phyloP scores from a whole-genome alignment of 2,888 invertebrate species.

The Meteorus cinctellus region DNA sequence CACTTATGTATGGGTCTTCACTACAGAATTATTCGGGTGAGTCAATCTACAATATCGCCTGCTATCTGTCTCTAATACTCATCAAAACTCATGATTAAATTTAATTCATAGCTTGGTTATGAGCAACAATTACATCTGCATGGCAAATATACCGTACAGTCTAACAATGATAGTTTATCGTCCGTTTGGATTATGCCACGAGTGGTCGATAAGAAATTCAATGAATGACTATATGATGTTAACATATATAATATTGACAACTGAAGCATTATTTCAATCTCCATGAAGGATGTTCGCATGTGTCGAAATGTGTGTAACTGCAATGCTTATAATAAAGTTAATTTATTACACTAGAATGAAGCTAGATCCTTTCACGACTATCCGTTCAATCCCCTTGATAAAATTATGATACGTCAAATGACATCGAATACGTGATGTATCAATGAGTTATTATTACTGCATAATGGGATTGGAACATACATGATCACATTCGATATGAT shows the following conservation, averaged over 20 bases:
- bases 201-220: conserved; percentile 55
- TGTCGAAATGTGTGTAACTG: background rate
- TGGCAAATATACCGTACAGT: conserved; percentile 57
- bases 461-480: conserved; percentile 7
- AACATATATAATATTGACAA: conserved; percentile 56
- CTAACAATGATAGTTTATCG: conserved; percentile 53
- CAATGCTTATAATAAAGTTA: background rate
- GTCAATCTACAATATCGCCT: background rate
- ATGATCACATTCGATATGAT: background rate
- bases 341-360: background rate
- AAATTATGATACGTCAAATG: background rate
- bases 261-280: conserved; percentile 57
- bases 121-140: conserved; percentile 54
- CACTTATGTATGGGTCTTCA: conserved; percentile 53
- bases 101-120: conserved; percentile 49
- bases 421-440: background rate
- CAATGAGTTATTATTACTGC: background rate
- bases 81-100: conserved; percentile 19
- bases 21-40: conserved; percentile 57
- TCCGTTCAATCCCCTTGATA: background rate
- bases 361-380: background rate
- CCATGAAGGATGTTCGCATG: background rate
- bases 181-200: conserved; percentile 55
- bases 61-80: conserved; percentile 29
- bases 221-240: conserved; percentile 63